Conservation (phyloP, 2,113 vertebrate species). For the Hippocampus zosterae region DNA sequence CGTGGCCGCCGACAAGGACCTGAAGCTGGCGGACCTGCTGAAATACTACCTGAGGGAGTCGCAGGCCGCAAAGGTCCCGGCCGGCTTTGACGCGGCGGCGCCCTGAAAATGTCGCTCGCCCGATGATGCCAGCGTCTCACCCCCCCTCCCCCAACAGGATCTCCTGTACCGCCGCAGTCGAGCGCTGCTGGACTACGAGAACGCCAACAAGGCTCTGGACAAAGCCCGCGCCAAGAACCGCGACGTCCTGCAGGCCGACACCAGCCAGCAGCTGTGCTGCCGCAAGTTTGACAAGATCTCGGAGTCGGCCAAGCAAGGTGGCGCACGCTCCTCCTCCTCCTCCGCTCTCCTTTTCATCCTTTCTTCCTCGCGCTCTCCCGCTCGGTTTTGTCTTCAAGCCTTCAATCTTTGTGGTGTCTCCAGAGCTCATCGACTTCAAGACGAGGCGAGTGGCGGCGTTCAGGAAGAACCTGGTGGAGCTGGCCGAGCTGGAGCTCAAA, state of each 20-base stretch:
- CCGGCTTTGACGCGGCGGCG: no score
- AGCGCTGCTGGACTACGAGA: slow-evolving; percentile 96
- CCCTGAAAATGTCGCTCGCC: no score
- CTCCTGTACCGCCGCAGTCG: slow-evolving; percentile 92
- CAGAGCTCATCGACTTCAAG: slow-evolving; percentile 97
- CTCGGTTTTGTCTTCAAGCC: neutral
- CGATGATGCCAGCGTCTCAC: slow-evolving; percentile 1
- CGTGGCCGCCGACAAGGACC: slow-evolving; percentile 94
- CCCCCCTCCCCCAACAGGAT: slow-evolving; percentile 71
- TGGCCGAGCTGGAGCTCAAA: slow-evolving; percentile 97
- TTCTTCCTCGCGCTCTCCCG: no score
- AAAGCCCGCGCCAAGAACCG: slow-evolving; percentile 97
- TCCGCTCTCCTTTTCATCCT: no score
- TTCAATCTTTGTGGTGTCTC: slow-evolving; percentile 16
- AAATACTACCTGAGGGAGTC: slow-evolving; percentile 98
- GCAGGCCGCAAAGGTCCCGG: slow-evolving; percentile 90
- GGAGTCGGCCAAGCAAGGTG: slow-evolving; percentile 98
- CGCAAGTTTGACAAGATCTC: slow-evolving; percentile 99
- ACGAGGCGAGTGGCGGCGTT: slow-evolving; percentile 97
- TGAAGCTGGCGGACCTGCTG: slow-evolving; percentile 95
- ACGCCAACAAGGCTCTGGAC: slow-evolving; percentile 96
- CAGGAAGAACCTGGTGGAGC: slow-evolving; percentile 97
- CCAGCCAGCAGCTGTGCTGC: slow-evolving; percentile 93
- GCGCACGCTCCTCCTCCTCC: neutral
- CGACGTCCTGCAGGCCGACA: slow-evolving; percentile 96